Evolutionary conservation across 2,888 invertebrate species (phyloP).

Genomic region (Drosophila putrida): DNA sequence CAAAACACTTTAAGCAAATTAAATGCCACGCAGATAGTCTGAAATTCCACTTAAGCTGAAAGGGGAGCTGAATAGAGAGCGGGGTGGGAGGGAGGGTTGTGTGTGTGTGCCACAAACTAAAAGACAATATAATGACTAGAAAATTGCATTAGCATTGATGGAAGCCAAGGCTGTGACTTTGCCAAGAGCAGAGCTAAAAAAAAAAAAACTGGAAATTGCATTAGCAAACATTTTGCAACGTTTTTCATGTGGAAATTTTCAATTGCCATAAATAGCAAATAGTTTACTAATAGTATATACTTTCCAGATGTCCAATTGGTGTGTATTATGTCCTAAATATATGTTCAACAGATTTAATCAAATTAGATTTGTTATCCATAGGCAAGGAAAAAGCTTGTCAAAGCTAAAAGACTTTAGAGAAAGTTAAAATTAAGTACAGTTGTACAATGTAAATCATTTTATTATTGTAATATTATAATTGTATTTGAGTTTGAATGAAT

Average conservation of each 20-base stretch:
- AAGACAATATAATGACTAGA: slow-evolving; percentile 51
- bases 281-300: background rate
- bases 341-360: background rate
- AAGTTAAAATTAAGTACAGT: no score
- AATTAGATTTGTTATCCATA: background rate
- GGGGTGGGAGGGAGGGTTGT: background rate
- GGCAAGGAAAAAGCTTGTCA: no score
- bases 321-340: background rate
- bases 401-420: no score
- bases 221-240: background rate
- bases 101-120: slow-evolving; percentile 2
- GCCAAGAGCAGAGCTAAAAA: background rate
- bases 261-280: slow-evolving; percentile 1
- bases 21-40: slow-evolving; percentile 53
- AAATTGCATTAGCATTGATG: slow-evolving; percentile 58
- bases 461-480: no score
- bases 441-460: no score
- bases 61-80: background rate
- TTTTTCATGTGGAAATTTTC: background rate
- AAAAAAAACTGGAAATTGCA: background rate
- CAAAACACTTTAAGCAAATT: slow-evolving; percentile 58
- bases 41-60: background rate
- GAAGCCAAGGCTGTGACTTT: slow-evolving; percentile 47
- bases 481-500: no score
- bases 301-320: no score